Base-by-base conservation (phyloP, 2,113 vertebrate species). In the Gambusia affinis region DNA sequence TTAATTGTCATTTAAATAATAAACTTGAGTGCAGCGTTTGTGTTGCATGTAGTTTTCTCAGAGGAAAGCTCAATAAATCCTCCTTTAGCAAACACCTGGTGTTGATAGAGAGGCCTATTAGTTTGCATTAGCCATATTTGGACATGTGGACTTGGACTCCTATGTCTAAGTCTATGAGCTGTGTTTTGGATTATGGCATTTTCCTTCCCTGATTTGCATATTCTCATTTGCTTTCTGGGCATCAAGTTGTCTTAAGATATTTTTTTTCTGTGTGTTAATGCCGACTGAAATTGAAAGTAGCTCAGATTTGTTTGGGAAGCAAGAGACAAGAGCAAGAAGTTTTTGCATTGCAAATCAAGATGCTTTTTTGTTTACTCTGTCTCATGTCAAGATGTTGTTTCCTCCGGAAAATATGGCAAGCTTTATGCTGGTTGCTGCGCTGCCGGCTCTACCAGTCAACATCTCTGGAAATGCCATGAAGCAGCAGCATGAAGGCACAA, bases 281-380 rank as follows among this genome's bases (percentile, higher is more conserved):
- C 74, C 82, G 79, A 77, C 76, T 39, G 75, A 80, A 81, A 79
- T 88, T 89, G 61, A 87, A 89, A 92, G 86, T 82, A 79, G 81
- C 76, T 85, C 78, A 61, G 0, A 90, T 91, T 91, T 93, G 88
- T 93, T 88, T 75, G 54, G 28, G 72, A 35, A 80, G 8, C 27
- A 71, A 65, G 84, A 65, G 78, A n/a, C 12, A 65, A 81, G 79
- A 76, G 51, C 83, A 76, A 77, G 79, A 42, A n/a, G 6, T 44
- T 65, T 94, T 94, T 94, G 92, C 92, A 93, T 90, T 91, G 87
- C 92, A 95, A 93, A 92, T 73, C 31, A 63, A 12, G 35, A 73
- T 85, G 60, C 12, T 87, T 81, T 84, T 78, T 19, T 19, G 17
- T 84, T 81, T 22, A 69, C 80, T 69, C 72, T 72, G 60, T 24